Conservation (phyloP, 2,113 vertebrate genomes). For the Megalops atlanticus region DNA sequence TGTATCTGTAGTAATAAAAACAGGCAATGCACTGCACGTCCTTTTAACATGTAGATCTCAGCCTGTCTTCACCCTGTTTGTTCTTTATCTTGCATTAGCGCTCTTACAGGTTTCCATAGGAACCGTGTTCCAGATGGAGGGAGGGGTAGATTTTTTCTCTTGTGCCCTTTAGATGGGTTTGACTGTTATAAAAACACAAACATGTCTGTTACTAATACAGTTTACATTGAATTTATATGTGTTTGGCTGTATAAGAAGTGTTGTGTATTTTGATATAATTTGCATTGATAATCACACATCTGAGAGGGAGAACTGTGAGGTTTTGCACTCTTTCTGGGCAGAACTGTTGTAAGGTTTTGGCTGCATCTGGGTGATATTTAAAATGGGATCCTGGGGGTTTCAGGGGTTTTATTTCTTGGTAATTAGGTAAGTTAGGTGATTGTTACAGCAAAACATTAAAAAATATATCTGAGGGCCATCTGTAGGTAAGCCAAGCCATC, state of each 20-base stretch:
- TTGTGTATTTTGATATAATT: too few species aligned
- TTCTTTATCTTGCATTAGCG: constrained; percentile 19
- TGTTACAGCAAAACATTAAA: too few species aligned
- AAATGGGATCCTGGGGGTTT: too few species aligned
- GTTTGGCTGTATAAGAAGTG: neutral
- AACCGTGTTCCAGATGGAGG: constrained; percentile 27
- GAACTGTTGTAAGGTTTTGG: too few species aligned
- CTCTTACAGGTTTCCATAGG: constrained; percentile 47
- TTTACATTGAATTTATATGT: constrained; percentile 28
- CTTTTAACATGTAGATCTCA: constrained; percentile 20
- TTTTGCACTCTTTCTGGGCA: too few species aligned
- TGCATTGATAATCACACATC: neutral
- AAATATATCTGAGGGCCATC: too few species aligned
- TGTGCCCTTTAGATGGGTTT: neutral
- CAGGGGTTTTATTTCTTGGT: neutral
- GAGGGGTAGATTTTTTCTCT: neutral
- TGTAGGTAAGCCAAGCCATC: too few species aligned
- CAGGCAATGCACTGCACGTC: neutral
- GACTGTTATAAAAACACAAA: constrained; percentile 2
- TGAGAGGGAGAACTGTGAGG: too few species aligned
- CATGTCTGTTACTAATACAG: constrained; percentile 14
- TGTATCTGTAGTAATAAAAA: neutral
- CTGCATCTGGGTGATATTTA: too few species aligned
- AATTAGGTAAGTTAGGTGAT: neutral
- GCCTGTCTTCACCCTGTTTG: constrained; percentile 19